A percentile compares a stretch with the other conserved stretches of the same genome.
Evolutionary conservation across 1,140 invertebrate genomes (phyloP).

Genomic region (Harpegnathos saltator): DNA sequence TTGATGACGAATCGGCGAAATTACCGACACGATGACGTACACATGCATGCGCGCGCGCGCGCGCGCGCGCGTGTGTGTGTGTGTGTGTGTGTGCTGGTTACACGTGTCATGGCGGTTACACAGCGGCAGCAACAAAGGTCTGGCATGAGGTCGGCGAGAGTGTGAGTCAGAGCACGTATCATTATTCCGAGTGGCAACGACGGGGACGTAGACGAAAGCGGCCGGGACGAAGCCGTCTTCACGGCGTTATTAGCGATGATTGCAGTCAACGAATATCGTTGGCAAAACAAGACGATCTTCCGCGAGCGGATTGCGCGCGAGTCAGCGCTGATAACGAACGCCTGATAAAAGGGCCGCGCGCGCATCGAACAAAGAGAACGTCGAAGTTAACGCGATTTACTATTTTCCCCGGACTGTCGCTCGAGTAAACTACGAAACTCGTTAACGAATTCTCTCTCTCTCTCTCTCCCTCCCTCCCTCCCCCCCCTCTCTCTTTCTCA

Average conservation of each 20-base stretch:
- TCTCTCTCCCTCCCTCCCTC: too few species aligned
- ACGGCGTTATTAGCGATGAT: conserved; percentile 26
- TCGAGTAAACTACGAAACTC: too few species aligned
- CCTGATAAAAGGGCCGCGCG: too few species aligned
- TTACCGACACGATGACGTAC: conserved; percentile 30
- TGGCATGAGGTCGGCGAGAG: neutral
- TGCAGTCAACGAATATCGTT: too few species aligned
- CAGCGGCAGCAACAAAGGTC: conserved; percentile 45
- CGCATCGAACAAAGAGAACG: too few species aligned
- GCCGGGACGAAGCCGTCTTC: conserved; percentile 16
- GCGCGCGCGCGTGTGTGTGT: neutral
- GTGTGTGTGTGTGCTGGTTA: neutral
- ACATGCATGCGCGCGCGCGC: neutral
- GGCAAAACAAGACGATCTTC: neutral
- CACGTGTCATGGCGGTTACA: conserved; percentile 49
- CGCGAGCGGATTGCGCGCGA: neutral
- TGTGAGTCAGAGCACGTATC: conserved; percentile 53
- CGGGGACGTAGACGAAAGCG: neutral
- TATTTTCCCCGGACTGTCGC: too few species aligned
- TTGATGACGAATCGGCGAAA: conserved; percentile 65
- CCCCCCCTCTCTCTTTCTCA: too few species aligned
- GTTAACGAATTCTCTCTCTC: too few species aligned
- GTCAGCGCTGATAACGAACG: neutral
- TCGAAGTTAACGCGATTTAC: too few species aligned
- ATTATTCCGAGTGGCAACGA: conserved; percentile 19